A percentile compares a stretch with the other conserved stretches of the same genome.
Conservation (phyloP, 2,113 vertebrate species). For the Etia nguti region DNA sequence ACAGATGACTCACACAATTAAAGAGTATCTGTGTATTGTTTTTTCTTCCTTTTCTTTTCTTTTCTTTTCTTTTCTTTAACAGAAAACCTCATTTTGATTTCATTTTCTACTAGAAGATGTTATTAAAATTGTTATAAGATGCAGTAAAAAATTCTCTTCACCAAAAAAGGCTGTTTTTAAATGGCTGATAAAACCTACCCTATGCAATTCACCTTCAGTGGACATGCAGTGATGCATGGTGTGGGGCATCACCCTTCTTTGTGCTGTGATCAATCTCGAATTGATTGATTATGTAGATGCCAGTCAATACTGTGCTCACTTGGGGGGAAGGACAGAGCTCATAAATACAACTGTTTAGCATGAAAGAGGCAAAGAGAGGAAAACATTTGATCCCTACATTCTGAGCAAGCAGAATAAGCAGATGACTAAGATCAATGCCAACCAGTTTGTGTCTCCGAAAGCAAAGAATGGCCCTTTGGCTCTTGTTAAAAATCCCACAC, state of each 20-base stretch:
- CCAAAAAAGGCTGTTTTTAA: neutral
- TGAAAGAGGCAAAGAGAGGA: neutral
- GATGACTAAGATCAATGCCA: neutral
- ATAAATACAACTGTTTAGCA: constrained; percentile 20
- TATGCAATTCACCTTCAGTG: neutral
- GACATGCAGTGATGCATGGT: constrained; percentile 1
- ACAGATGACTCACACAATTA: neutral
- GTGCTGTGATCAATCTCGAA: constrained; percentile 33
- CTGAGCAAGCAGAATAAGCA: neutral
- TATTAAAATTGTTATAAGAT: neutral
- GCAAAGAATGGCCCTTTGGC: neutral
- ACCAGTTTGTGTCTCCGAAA: neutral
- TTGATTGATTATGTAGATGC: constrained; percentile 35
- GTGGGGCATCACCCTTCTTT: neutral
- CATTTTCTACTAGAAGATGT: neutral
- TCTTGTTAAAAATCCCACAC: constrained; percentile 1
- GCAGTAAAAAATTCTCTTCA: neutral
- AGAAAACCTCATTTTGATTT: neutral
- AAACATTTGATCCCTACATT: constrained; percentile 14
- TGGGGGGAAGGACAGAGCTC: neutral
- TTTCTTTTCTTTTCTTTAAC: neutral
- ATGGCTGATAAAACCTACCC: neutral
- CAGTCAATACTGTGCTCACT: constrained; percentile 30
- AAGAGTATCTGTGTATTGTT: neutral
- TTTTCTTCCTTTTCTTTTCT: neutral